Evolutionary conservation across 1,140 invertebrate genomes (phyloP), one percentile per base, ranked within the genome.

Genomic region (Eumaeus atala): DNA sequence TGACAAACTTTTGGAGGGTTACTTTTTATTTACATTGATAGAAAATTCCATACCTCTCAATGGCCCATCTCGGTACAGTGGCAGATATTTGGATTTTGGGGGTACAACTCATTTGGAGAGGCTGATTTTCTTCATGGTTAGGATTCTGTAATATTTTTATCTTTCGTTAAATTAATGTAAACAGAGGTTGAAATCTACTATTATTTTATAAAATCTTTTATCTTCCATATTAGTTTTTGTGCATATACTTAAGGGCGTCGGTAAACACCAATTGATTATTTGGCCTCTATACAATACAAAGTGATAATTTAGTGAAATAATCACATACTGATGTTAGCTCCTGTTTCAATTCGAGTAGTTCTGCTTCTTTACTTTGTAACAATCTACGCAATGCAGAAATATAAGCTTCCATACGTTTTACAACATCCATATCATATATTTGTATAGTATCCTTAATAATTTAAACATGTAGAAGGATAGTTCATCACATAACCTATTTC

Each of bases 61-160:
- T 80, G 0, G 84, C 84, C 84, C 84, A 87, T 68, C 71, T 80
- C 0, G 82, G 82, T 8, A 50, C 12, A 16, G 14, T 50, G 3
- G 12, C 9, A 9, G 28, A 14, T 8, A 50, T 36, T 42, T 63
- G 21, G 8, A 58, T 10, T 50, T 33, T 54, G 40, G 48, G 33
- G 21, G 18, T 48, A 35, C 14, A 50, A 35, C 9, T 50, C 14
- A 14, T 9, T 5, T 35, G 28, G 9, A 35, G 34, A 16, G 7
- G 12, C 34, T 14, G 48, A 14, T 28, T 50, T 35, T 33, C 10
- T 36, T 37, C 21, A 28, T 28, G 6, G 21, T 28, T 6, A 28
- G 21, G 21, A 28, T 28, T 28, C 21, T 28, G 21, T 28, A 28
- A 28, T 28, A 28, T 28, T 28, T 28, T 28, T 28, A 28, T 3